These are phyloP conservation scores for Echeneis naucrates DNA, from an alignment of 2,797 vertebrate genomes.

Conservation along the genomic window DNA sequence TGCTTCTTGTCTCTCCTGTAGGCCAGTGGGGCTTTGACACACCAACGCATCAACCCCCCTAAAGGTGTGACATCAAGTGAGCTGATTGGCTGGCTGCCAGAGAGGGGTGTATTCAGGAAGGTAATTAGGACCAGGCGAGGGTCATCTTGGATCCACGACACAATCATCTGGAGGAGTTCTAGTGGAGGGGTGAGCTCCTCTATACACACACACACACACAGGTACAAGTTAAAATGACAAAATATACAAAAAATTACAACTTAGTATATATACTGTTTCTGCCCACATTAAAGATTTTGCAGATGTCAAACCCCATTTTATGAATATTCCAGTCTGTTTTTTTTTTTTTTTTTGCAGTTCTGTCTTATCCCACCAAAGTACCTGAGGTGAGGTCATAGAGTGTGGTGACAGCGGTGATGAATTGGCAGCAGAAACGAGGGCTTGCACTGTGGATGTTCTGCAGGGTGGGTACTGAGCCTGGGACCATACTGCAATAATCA, in stretches of 20 bases:
- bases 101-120: conserved; percentile 93
- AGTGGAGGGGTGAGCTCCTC: conserved; percentile 94
- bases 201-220: conserved; percentile 61
- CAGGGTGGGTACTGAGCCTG: conserved; percentile 91
- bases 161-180: conserved; percentile 94
- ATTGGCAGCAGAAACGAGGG: conserved; percentile 98
- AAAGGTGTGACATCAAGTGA: conserved; percentile 94
- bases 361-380: conserved; percentile 14
- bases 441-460: conserved; percentile 93
- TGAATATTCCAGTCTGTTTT: not conserved
- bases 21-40: conserved; percentile 92
- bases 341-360: not conserved
- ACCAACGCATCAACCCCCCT: conserved; percentile 94
- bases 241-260: not conserved
- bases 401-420: conserved; percentile 92
- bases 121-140: conserved; percentile 92
- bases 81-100: conserved; percentile 89
- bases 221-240: not conserved
- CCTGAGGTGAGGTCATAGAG: conserved; percentile 91
- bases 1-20: conserved; percentile 87
- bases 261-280: not conserved
- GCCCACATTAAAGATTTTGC: not conserved
- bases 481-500: conserved; percentile 95
- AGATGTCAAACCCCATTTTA: not conserved
- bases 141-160: conserved; percentile 95